Conservation (phyloP, 2,113 vertebrate genomes). For the Phalacrocorax pelagicus region DNA sequence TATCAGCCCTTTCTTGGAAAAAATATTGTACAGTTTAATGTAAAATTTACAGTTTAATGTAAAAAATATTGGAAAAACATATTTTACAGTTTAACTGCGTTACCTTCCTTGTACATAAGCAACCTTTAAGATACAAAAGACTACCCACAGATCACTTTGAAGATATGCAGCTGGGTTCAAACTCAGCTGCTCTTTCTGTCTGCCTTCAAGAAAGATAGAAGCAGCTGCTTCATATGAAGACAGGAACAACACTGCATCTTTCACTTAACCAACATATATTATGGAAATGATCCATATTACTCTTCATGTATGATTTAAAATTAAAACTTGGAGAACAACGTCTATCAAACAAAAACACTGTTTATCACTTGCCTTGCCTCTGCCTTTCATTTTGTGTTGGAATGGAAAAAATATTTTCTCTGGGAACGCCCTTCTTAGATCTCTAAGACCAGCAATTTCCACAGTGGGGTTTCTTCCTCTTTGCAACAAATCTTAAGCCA, state of each 20-base stretch:
- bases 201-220: not conserved
- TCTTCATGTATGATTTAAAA: not conserved
- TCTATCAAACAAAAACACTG: not conserved
- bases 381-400: not conserved
- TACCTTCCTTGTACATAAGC: not conserved
- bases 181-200: not conserved
- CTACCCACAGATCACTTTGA: not conserved
- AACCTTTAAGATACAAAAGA: conserved; percentile 8
- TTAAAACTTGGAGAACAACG: not conserved
- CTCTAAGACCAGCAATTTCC: not conserved
- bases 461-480: not conserved
- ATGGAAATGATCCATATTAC: not conserved
- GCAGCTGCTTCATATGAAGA: not conserved
- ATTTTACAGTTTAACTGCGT: not conserved
- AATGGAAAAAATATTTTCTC: not conserved
- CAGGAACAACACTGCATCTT: not conserved
- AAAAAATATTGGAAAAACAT: too few relatives aligned
- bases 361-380: not conserved
- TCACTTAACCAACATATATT: not conserved
- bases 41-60: too few relatives aligned
- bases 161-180: not conserved
- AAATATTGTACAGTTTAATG: too few relatives aligned
- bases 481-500: not conserved
- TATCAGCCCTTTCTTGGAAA: not conserved
- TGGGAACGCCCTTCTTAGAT: not conserved